Conservation (phyloP, 1,140 invertebrate genomes). For the Drosophila baimaii region DNA sequence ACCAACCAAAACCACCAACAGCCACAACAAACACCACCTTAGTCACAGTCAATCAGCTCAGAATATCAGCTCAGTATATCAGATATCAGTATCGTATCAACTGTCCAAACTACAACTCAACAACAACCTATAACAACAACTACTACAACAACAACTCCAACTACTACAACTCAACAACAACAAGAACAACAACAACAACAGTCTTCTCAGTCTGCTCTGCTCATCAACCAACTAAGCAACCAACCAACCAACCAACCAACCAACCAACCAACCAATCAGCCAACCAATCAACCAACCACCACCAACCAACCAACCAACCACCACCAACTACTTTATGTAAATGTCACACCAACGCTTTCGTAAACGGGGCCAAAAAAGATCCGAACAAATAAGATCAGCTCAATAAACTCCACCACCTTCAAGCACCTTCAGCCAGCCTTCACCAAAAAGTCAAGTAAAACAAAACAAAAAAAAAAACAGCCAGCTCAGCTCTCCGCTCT, state of each 20-base stretch:
- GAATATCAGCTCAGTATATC: constrained; percentile 26
- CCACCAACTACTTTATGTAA: constrained; percentile 59
- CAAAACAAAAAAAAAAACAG: constrained; percentile 30
- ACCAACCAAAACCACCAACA: constrained; percentile 37
- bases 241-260: constrained; percentile 41
- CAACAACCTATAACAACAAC: constrained; percentile 40
- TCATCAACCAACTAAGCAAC: constrained; percentile 55
- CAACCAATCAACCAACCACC: constrained; percentile 27
- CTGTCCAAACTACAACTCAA: constrained; percentile 42
- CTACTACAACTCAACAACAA: constrained; percentile 49
- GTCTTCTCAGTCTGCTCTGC: constrained; percentile 68
- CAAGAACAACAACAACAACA: constrained; percentile 49
- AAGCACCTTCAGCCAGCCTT: constrained; percentile 58
- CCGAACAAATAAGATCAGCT: constrained; percentile 34
- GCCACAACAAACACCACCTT: constrained; percentile 43
- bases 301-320: constrained; percentile 43
- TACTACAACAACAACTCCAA: constrained; percentile 35
- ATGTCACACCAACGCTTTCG: constrained; percentile 57
- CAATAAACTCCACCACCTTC: constrained; percentile 58
- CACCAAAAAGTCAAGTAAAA: constrained; percentile 26
- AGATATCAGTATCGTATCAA: constrained; percentile 49
- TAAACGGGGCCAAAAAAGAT: constrained; percentile 45
- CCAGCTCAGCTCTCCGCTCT: constrained; percentile 55
- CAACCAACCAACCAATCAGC: constrained; percentile 43
- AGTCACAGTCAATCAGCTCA: constrained; percentile 51